A percentile compares a stretch with the other conserved stretches of the same genome.
Evolutionary conservation across 2,113 vertebrate species (phyloP).

Genomic region (Antechinus flavipes): DNA sequence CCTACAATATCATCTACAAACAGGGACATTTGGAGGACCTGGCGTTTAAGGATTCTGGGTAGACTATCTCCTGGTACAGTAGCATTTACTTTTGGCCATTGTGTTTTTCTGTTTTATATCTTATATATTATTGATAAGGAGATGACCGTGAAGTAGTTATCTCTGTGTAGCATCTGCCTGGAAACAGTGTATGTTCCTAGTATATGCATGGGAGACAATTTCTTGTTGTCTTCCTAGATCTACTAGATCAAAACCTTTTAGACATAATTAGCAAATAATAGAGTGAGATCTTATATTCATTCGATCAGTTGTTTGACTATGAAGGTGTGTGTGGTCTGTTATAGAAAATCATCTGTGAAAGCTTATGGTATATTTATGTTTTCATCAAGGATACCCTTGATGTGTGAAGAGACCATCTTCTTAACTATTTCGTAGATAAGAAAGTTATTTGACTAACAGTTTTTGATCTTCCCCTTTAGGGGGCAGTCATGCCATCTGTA

Average conservation of each 20-base stretch:
- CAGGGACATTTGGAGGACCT: neutral
- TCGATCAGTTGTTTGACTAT: neutral
- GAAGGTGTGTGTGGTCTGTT: neutral
- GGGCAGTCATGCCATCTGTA: neutral
- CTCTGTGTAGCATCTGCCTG: neutral
- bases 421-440: neutral
- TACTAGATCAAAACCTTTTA: neutral
- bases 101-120: neutral
- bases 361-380: neutral
- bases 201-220: neutral
- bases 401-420: neutral
- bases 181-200: neutral
- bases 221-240: neutral
- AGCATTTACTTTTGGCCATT: neutral
- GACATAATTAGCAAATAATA: neutral
- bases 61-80: neutral
- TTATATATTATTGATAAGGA: neutral
- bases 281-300: neutral
- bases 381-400: neutral
- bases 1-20: neutral
- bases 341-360: neutral
- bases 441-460: neutral
- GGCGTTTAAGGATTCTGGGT: neutral
- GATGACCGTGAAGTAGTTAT: neutral
- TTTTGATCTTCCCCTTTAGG: neutral